Percentiles rank a stretch among this genome's conserved stretches.
Conservation (phyloP, 2,113 vertebrate genomes). For the Ondatra zibethicus region DNA sequence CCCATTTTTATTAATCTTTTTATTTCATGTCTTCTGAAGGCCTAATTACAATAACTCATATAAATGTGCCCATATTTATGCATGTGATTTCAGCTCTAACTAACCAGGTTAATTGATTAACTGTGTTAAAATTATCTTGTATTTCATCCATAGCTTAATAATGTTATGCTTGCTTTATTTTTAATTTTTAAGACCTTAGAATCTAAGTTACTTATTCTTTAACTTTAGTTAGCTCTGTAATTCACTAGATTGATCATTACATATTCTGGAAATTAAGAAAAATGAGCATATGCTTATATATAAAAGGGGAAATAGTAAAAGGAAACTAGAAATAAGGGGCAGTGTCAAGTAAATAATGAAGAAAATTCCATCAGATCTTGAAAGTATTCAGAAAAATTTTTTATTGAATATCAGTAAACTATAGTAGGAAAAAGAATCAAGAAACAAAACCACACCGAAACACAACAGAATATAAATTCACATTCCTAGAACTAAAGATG, state of each 20-base stretch:
- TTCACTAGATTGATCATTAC: neutral
- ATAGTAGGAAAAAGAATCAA: neutral
- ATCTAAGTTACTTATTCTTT: neutral
- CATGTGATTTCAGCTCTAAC: neutral
- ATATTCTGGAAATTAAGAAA: neutral
- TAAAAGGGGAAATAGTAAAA: neutral
- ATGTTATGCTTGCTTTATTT: conserved; percentile 19
- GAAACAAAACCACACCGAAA: neutral
- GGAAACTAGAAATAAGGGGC: neutral
- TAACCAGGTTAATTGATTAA: conserved; percentile 36
- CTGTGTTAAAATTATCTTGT: neutral
- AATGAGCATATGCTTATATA: neutral
- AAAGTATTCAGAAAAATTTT: neutral
- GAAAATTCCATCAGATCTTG: neutral
- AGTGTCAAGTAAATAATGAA: neutral
- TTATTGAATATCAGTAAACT: neutral
- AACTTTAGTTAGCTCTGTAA: neutral
- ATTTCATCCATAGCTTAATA: neutral
- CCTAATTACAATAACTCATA: neutral
- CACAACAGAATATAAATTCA: neutral
- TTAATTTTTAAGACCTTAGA: neutral
- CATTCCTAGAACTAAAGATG: neutral
- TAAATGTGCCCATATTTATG: neutral
- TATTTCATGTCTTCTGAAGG: neutral
- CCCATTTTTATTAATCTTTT: neutral